Evolutionary conservation across 2,797 vertebrate species (phyloP).

Genomic region (Manis javanica): DNA sequence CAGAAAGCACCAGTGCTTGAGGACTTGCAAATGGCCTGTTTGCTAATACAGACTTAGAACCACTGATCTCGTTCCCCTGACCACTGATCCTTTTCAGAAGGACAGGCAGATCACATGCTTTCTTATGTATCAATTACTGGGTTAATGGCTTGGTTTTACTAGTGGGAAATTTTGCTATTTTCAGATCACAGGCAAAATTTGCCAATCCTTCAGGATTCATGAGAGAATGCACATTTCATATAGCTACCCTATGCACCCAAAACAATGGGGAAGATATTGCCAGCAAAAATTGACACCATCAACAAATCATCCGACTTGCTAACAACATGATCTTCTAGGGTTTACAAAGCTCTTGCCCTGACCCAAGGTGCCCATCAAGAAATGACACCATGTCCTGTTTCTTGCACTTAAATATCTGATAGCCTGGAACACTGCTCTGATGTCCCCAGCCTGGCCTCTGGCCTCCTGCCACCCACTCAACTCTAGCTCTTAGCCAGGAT

Average conservation of each 20-base stretch:
- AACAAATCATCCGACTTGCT: slow-evolving; percentile 23
- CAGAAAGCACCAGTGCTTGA: background rate
- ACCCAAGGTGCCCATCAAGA: background rate
- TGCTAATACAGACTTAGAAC: background rate
- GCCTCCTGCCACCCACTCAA: background rate
- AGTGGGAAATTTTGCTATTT: background rate
- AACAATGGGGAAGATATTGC: fast-evolving
- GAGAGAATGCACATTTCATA: background rate
- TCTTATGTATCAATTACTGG: background rate
- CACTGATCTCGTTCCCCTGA: background rate
- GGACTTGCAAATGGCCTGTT: background rate
- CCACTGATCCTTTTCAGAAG: background rate
- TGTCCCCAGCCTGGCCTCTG: background rate
- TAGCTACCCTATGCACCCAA: no score
- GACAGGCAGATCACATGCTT: background rate
- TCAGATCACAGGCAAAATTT: background rate
- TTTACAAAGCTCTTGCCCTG: background rate
- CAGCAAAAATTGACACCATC: background rate
- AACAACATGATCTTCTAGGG: slow-evolving; percentile 12
- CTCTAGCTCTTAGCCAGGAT: background rate
- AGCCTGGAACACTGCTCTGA: background rate
- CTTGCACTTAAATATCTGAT: slow-evolving; percentile 39
- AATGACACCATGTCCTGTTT: slow-evolving; percentile 40
- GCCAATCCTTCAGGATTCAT: background rate
- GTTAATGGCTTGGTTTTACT: background rate